Base-by-base conservation (phyloP, 2,888 invertebrate genomes). In the Beris morrisii region DNA sequence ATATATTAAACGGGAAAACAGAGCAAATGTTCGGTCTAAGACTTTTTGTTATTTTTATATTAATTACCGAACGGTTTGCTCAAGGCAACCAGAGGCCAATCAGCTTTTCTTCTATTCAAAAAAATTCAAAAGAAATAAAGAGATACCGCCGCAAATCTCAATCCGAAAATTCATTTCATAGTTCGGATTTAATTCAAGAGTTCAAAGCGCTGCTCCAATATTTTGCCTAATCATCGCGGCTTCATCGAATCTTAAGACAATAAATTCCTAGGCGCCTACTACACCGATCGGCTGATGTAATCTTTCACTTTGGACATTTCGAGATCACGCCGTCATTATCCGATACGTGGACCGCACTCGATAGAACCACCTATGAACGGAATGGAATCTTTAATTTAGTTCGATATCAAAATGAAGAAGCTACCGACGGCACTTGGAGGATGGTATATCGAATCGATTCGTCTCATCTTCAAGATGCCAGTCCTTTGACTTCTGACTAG, bases 281-380 rank as follows among this genome's bases (percentile, higher is more conserved):
- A 61, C 50, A 50, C 50, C 50, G 61, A 61, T 52, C 61, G 6
- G 50, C 46, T 61, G 61, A 61, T 61, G 50, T 32, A 61, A 30
- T 61, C 61, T 52, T 61, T 61, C 61, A 61, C 61, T 52, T 61
- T 50, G 50, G 61, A 61, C 61, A 61, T 61, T 61, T 61, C 46
- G 22, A 61, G 61, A 61, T 61, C 61, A 50, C 61, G 50, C 61
- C 32, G 30, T 43, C 38, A 52, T 50, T 22, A 43, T 56, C 45
- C 32, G 43, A 50, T 38, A 38, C 38, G 38, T 7, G 38, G 61
- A 61, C 50, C 50, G 61, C n/a, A 32, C 13, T 9, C 15, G 50
- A 61, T 61, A 9, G 61, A 50, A 22, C 22, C 22, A 22, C 22
- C 22, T 22, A 22, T 22, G 22, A 22, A 22, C 22, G 22, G 22